phyloP scores from a whole-genome alignment of 2,888 invertebrate genomes.

The Philereme transversata region DNA sequence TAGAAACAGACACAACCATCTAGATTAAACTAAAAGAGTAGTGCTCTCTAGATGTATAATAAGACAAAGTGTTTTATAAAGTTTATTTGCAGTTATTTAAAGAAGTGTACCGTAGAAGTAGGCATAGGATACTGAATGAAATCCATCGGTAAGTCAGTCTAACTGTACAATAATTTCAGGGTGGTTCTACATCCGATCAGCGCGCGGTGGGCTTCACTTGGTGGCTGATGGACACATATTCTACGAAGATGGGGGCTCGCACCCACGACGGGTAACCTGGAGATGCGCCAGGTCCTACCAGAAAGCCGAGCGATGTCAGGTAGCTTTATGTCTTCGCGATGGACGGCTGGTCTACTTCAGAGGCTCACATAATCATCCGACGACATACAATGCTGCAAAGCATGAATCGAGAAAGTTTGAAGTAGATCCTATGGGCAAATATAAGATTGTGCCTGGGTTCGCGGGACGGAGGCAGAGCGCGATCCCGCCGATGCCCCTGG shows the following conservation, averaged over 20 bases:
- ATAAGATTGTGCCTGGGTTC: constrained; percentile 71
- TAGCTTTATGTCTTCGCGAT: constrained; percentile 75
- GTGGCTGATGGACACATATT: constrained; percentile 79
- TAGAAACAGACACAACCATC: constrained; percentile 62
- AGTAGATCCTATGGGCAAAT: constrained; percentile 80
- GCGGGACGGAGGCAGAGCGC: constrained; percentile 48
- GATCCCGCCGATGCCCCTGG: constrained; percentile 53
- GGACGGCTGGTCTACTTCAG: constrained; percentile 78
- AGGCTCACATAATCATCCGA: constrained; percentile 75
- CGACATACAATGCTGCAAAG: constrained; percentile 74
- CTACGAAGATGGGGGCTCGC: constrained; percentile 80
- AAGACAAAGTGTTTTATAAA: neutral
- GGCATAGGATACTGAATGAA: neutral
- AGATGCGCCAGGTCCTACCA: constrained; percentile 78
- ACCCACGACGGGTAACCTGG: constrained; percentile 78
- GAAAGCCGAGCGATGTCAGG: constrained; percentile 78
- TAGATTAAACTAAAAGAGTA: constrained; percentile 53
- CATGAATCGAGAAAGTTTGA: constrained; percentile 76
- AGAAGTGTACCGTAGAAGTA: constrained; percentile 9
- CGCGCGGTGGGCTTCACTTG: constrained; percentile 76
- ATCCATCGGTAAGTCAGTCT: constrained; percentile 25
- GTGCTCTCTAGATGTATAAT: constrained; percentile 23
- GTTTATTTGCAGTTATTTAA: neutral
- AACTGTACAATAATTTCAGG: constrained; percentile 62
- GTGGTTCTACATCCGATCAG: constrained; percentile 80